Base-by-base conservation (phyloP, 2,888 invertebrate species). In the Pegoplata infirma region DNA sequence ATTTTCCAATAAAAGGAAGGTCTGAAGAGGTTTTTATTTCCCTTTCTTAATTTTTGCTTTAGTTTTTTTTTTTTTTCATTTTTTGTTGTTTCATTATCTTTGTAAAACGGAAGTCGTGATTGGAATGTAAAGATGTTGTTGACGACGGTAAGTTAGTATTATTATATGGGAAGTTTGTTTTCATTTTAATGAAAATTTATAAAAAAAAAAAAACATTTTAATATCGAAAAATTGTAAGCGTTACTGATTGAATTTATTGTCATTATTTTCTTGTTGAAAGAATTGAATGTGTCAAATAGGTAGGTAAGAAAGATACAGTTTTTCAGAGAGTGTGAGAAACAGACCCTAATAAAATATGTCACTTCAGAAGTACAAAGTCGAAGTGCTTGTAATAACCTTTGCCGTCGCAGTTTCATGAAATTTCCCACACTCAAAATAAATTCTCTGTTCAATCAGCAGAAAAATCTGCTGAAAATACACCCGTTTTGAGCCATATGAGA, bases 81-180 rank as follows among this genome's bases (percentile, higher is more conserved):
- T 23, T 36, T 16, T n/a, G 17, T 8, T 47, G 23, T 46, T 59
- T 73, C 63, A 68, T 64, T 78, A 68, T 68, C 64, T 25, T 36
- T 64, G 36, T 23, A 25, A 53, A 68, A 36, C 46, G 69, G 73
- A 78, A 74, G 73, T 73, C 78, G 78, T 78, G 78, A 78, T 78
- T 74, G 59, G 69, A 78, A 78, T 73, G 16, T 64, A 40, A 68
- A 69, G 68, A 53, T 64, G 58, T 40, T 69, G 36, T 40, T 69
- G 36, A 19, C 40, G 32, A 46, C 17, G 21, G 56, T 19, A 8
- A 25, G 17, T 4, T 47, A 17, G 17, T 10, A 8, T 17, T 47
- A 8, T 12, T 19, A 17, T 19, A 56, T 56, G 19, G 16, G 51
- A 66, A 44, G 23, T n/a, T 47, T 55, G 21, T 47, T 63, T 72